Evolutionary conservation across 2,797 vertebrate species (phyloP).

Genomic region (Sternarchorhynchus goeldii): DNA sequence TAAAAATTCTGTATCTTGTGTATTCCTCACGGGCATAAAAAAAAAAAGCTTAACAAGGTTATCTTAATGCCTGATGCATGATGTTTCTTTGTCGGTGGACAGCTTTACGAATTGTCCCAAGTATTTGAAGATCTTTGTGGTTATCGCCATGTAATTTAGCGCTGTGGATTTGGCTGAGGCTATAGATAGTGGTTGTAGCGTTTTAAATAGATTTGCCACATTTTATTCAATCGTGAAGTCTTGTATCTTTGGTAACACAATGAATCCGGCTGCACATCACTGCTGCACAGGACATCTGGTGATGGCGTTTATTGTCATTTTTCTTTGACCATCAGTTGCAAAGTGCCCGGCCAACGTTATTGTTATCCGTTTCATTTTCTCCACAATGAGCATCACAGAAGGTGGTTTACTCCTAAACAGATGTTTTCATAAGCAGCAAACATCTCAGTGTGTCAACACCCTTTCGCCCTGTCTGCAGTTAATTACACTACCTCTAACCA

Average conservation of each 20-base stretch:
- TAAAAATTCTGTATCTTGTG: neutral
- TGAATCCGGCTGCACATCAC: neutral
- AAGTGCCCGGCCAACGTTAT: neutral
- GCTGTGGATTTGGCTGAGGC: no score
- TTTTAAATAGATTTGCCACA: neutral
- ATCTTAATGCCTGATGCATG: neutral
- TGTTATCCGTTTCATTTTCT: constrained; percentile 3
- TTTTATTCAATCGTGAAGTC: neutral
- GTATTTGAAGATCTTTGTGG: no score
- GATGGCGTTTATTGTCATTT: neutral
- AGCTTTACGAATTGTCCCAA: neutral
- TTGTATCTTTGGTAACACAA: neutral
- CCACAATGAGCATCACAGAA: constrained; percentile 6
- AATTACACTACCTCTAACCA: constrained; percentile 43
- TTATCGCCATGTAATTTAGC: neutral
- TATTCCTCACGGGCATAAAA: neutral
- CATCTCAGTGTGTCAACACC: constrained; percentile 25
- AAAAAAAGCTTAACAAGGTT: neutral
- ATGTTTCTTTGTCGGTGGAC: neutral
- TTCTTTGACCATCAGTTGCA: neutral
- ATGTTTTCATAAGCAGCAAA: constrained; percentile 49
- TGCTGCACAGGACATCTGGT: neutral
- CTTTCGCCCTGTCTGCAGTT: constrained; percentile 44
- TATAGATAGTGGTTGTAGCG: neutral
- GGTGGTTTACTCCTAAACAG: constrained; percentile 31